These are phyloP conservation scores for Serilophus lunatus DNA, from an alignment of 2,113 vertebrate species.

Conservation along the genomic window DNA sequence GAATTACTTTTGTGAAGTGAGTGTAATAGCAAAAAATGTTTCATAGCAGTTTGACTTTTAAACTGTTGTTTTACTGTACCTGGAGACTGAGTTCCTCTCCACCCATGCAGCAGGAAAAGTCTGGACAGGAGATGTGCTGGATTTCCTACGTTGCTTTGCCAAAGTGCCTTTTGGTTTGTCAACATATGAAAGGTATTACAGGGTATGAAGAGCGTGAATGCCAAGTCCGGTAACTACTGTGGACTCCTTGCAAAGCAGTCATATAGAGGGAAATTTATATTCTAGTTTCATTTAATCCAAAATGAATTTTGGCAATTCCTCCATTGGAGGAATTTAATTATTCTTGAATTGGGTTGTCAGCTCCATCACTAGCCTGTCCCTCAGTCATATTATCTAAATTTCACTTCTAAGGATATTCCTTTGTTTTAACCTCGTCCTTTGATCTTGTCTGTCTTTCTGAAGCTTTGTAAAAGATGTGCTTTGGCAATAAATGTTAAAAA, in stretches of 20 bases:
- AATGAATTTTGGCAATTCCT: background rate
- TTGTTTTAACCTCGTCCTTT: background rate
- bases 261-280: background rate
- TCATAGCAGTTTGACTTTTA: background rate
- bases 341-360: background rate
- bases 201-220: background rate
- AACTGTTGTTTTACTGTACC: background rate
- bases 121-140: background rate
- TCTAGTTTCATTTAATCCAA: background rate
- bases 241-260: background rate
- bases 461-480: background rate
- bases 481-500: background rate
- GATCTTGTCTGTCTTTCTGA: background rate
- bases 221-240: background rate
- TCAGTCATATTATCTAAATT: background rate
- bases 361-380: background rate
- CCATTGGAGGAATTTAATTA: background rate
- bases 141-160: background rate
- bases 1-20: background rate
- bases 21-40: background rate
- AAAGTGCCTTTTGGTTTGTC: slow-evolving; percentile 40
- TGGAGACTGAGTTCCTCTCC: background rate
- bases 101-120: background rate
- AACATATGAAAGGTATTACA: background rate
- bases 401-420: background rate